These are phyloP conservation scores for Amblyopsis hoosieri DNA, from an alignment of 2,797 vertebrate genomes.

Conservation along the genomic window DNA sequence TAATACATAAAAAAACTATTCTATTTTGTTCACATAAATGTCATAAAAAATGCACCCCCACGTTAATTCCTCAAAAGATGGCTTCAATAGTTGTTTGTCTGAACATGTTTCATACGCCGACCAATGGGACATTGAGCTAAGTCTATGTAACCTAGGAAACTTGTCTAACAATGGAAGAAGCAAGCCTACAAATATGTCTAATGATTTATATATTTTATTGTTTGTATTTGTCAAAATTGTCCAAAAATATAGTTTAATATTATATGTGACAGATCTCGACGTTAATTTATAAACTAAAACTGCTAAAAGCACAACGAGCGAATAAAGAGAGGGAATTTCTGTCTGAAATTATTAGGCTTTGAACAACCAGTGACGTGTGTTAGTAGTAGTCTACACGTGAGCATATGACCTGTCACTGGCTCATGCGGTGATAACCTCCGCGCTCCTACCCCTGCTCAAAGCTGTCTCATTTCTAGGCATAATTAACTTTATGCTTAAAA, in stretches of 20 bases:
- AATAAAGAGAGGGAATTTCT: slow-evolving; percentile 44
- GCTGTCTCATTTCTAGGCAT: slow-evolving; percentile 80
- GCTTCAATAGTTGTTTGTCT: slow-evolving; percentile 84
- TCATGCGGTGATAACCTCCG: slow-evolving; percentile 40
- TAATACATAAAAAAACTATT: neutral
- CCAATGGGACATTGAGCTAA: slow-evolving; percentile 93
- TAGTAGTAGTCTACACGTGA: slow-evolving; percentile 39
- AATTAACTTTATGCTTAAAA: slow-evolving; percentile 85
- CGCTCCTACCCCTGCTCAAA: slow-evolving; percentile 60
- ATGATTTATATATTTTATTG: slow-evolving; percentile 60
- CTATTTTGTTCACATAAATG: slow-evolving; percentile 26
- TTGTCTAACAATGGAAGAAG: slow-evolving; percentile 84
- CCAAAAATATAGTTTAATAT: slow-evolving; percentile 35
- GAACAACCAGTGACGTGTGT: slow-evolving; percentile 23
- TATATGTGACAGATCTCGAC: neutral
- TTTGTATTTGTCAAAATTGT: slow-evolving; percentile 53
- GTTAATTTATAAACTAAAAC: slow-evolving; percentile 2
- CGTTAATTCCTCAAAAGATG: slow-evolving; percentile 94
- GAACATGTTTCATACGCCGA: slow-evolving; percentile 88
- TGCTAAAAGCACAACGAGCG: slow-evolving; percentile 11
- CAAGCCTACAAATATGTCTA: slow-evolving; percentile 55
- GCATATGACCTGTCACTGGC: slow-evolving; percentile 66
- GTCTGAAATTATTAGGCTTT: slow-evolving; percentile 11
- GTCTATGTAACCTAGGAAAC: slow-evolving; percentile 89
- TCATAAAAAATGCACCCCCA: slow-evolving; percentile 45